These are phyloP conservation scores for Stomorhina lunata DNA, from an alignment of 2,888 invertebrate genomes.

Conservation along the genomic window DNA sequence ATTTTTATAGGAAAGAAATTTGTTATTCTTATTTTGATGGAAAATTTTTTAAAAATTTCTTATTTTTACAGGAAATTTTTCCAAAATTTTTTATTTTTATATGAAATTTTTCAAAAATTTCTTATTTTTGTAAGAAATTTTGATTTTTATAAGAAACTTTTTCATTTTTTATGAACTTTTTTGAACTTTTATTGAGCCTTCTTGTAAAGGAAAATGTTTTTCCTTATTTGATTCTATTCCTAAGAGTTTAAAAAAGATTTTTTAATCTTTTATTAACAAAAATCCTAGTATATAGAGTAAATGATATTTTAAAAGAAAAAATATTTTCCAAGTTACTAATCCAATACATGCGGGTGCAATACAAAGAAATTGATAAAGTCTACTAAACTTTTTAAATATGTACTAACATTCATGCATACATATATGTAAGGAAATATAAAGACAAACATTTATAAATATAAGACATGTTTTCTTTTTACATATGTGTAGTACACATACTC, in stretches of 20 bases:
- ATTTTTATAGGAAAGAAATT: too few relatives aligned
- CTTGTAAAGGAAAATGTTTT: not conserved
- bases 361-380: conserved; percentile 53
- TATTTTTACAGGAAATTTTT: too few relatives aligned
- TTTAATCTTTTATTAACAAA: conserved; percentile 34
- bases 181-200: not conserved
- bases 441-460: not conserved
- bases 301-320: conserved; percentile 13
- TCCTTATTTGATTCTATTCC: not conserved
- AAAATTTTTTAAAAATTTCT: too few relatives aligned
- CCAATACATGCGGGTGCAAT: conserved; percentile 51
- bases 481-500: not conserved
- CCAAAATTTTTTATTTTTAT: too few relatives aligned
- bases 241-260: not conserved
- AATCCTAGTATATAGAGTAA: conserved; percentile 13
- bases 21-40: too few relatives aligned
- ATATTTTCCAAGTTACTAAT: conserved; percentile 41
- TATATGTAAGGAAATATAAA: not conserved
- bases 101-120: too few relatives aligned
- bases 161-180: not conserved
- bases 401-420: conserved; percentile 1
- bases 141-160: not conserved
- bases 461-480: not conserved
- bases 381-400: conserved; percentile 22
- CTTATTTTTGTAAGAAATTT: too few relatives aligned